Evolutionary conservation across 2,888 invertebrate species (phyloP), one percentile per base, ranked within the genome.

Genomic region (Diploptera punctata): DNA sequence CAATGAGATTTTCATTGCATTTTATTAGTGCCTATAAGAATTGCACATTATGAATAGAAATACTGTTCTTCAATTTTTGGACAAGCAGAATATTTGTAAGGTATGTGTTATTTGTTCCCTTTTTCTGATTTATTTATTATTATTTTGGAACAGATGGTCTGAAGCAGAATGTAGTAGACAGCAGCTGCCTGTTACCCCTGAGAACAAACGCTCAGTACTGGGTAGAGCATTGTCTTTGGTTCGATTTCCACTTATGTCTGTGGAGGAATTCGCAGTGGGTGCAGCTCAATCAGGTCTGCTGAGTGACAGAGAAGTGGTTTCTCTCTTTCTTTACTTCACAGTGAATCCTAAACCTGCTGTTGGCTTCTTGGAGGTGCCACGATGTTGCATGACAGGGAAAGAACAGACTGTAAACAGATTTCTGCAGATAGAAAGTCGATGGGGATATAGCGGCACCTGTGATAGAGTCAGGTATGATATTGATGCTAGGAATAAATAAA

Each of bases 381-480:
- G 68, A 3, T 92, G 92, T 80, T 91, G 91, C 76, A 89, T 93
- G 87, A 91, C 91, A 5, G 93, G 93, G 1, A 92, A 92, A 79
- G 93, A 94, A 79, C 86, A 91, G 78, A 90, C 90, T 0, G 91
- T 91, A 29, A 89, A 89, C 72, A 83, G 91, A 73, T 94, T 94
- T 81, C 89, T 90, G 38, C 90, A 92, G 80, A 91, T 91, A 0
- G 93, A 93, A 80, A 90, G 89, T 29, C 85, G 93, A 71, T 94
- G 94, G 94, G 94, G 94, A 0, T 94, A 94, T 79, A 92, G 90
- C 80, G 94, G 94, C 3, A 92, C 93, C 0, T 91, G 92, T 67
- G 94, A 94, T 81, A 84, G 93, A 77, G 93, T 94, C 76, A 87
- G 89, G 89, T 89, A 29, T 3, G 33, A 33, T 7, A 33, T n/a